phyloP scores from a whole-genome alignment of 2,113 vertebrate species.

The Antigone vipio region DNA sequence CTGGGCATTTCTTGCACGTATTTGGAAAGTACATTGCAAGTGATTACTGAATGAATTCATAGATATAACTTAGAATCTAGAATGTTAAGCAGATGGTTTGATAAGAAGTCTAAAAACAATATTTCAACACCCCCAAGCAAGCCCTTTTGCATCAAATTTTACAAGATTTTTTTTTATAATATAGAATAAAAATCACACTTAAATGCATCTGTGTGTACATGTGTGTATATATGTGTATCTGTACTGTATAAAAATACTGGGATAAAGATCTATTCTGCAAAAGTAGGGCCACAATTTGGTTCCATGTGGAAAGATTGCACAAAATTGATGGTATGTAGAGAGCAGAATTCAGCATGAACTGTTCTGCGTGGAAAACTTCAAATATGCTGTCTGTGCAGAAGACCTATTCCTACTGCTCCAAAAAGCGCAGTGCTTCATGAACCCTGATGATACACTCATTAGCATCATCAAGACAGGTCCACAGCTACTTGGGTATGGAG shows the following conservation, averaged over 20 bases:
- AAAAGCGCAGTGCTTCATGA: not conserved
- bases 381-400: not conserved
- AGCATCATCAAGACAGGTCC: not conserved
- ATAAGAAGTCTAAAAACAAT: not conserved
- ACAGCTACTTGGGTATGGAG: not conserved
- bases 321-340: not conserved
- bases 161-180: not conserved
- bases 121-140: not conserved
- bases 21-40: not conserved
- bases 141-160: not conserved
- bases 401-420: not conserved
- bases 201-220: not conserved
- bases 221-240: not conserved
- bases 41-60: not conserved
- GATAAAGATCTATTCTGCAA: not conserved
- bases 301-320: not conserved
- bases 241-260: not conserved
- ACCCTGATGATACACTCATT: not conserved
- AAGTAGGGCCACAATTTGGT: not conserved
- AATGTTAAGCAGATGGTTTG: not conserved
- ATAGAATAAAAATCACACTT: not conserved
- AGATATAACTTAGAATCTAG: not conserved
- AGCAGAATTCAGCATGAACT: not conserved
- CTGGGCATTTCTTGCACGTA: not conserved
- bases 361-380: not conserved